These are phyloP conservation scores for Ptilonorhynchus violaceus DNA, from an alignment of 2,113 vertebrate genomes.

Conservation along the genomic window DNA sequence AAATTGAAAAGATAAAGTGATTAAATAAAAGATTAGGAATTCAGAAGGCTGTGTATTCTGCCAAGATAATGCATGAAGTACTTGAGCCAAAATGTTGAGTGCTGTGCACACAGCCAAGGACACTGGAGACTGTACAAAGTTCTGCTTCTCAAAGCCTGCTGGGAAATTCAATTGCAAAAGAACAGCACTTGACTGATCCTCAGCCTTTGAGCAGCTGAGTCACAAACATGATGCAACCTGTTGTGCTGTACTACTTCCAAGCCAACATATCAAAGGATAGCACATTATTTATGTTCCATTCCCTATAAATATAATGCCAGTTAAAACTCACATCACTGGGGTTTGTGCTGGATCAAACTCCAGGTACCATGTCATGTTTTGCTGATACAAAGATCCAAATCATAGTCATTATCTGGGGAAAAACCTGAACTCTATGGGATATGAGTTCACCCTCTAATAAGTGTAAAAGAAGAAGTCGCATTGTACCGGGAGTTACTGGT, in stretches of 20 bases:
- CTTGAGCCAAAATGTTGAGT: not conserved
- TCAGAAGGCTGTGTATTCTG: not conserved
- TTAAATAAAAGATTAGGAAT: slow-evolving; percentile 5
- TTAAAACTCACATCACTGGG: not conserved
- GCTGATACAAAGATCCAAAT: not conserved
- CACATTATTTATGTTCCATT: not conserved
- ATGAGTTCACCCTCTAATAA: not conserved
- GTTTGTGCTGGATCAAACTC: not conserved
- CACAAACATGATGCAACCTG: not conserved
- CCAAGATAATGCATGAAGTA: not conserved
- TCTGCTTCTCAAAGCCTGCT: not conserved
- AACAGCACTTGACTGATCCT: not conserved
- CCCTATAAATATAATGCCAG: not conserved
- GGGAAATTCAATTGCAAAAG: not conserved
- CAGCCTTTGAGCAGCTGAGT: not conserved
- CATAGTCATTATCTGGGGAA: not conserved
- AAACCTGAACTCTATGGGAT: not conserved
- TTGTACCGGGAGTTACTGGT: not conserved
- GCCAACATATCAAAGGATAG: not conserved
- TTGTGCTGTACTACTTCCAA: not conserved
- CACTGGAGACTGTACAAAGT: not conserved
- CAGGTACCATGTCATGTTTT: not conserved
- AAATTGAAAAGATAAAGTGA: slow-evolving; percentile 13
- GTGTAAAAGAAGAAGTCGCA: not conserved
- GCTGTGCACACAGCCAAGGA: not conserved